These are phyloP conservation scores for Gallinago stenura DNA, from an alignment of 2,797 vertebrate species.

Conservation along the genomic window DNA sequence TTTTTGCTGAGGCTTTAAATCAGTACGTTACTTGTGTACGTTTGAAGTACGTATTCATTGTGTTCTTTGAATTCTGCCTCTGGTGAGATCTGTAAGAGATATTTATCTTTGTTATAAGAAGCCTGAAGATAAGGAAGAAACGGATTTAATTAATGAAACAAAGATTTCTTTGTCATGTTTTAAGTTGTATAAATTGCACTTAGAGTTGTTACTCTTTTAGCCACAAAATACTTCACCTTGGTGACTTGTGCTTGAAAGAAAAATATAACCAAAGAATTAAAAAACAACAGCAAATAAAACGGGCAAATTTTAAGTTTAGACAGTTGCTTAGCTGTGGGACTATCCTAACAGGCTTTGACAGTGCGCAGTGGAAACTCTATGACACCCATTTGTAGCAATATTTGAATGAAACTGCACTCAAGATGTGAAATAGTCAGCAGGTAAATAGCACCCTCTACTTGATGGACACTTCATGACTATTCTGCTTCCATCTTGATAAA, in stretches of 20 bases:
- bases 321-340: neutral
- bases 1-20: neutral
- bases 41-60: neutral
- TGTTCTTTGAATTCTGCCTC: neutral
- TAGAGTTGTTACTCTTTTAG: neutral
- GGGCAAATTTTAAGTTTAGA: neutral
- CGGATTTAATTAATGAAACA: neutral
- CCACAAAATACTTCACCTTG: neutral
- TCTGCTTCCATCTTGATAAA: neutral
- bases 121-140: neutral
- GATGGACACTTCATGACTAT: neutral
- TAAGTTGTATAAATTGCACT: neutral
- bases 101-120: neutral
- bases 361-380: neutral
- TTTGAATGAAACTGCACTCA: neutral
- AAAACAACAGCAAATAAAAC: neutral
- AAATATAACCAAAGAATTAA: neutral
- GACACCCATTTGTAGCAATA: fast-evolving
- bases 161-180: neutral
- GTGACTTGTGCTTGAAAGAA: neutral
- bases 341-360: fast-evolving
- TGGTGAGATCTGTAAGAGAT: neutral
- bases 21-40: neutral
- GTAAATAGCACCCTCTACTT: neutral
- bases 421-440: neutral